Base-by-base conservation (phyloP, 1,140 invertebrate species). In the Bombus waltoni region DNA sequence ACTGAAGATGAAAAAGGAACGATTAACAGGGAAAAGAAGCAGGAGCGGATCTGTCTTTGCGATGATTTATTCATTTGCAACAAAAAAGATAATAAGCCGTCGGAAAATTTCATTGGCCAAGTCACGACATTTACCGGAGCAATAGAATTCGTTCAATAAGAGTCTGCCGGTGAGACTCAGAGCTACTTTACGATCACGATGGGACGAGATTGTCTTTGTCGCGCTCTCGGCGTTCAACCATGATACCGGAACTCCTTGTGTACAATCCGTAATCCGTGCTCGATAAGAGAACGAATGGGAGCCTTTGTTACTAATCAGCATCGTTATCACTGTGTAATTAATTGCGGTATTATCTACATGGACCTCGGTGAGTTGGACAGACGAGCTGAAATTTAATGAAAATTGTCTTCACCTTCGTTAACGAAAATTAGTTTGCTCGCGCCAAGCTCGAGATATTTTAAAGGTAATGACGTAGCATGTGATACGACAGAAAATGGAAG, bases 221-320 rank as follows among this genome's bases (percentile, higher is more conserved):
- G 92, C 88, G 11, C 93, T 93, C 40, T 90, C 91, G 66, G 94
- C 93, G 68, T 95, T 94, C 72, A 88, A 88, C 88, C 95, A 95
- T 57, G 93, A 92, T 3, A 88, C 92, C 32, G 94, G 93, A 66
- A 95, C 71, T 75, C 94, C 94, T 68, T 93, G 73, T n/a, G 95
- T 94, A 92, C 95, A 95, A 59, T 95, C 92, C 15, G 85, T 86
- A 78, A 96, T 91, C 80, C 91, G 93, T n/a, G 92, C 90, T 73
- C 90, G 92, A 90, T 95, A 95, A 13, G 92, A 80, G 28, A 91
- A 91, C 44, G 93, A 93, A 8, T 91, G 88, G 62, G 95, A 86
- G 44, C 95, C 95, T 38, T 88, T 91, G 88, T 96, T 96, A 13
- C 93, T 94, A 18, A 96, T 91, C 88, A 95, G 93, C 10, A 94